Base-by-base conservation (phyloP, 1,140 invertebrate species). In the Platorchestia sp. region DNA sequence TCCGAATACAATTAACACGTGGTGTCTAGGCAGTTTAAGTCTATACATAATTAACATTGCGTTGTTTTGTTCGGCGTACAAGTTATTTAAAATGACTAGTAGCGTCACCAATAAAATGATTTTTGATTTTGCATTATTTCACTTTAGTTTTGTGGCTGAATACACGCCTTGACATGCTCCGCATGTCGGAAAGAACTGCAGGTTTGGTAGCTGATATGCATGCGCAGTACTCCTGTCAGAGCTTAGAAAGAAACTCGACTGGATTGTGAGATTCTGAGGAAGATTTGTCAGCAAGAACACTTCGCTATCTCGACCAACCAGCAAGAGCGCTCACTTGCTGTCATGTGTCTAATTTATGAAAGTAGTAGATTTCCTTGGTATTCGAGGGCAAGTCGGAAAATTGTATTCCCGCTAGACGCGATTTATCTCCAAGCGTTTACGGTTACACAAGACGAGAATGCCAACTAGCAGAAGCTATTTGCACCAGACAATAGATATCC, bases 281-380 rank as follows among this genome's bases (percentile, higher is more conserved):
- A 93, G 91, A 93, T 93, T 45, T 93, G 91, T 93, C 43, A 93
- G 43, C 36, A 45, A 40, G 41, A 93, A 7, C 43, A 45, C 43
- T 93, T 27, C 41, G 91, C 91, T 93, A 93, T 93, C 91, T 93
- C 91, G 91, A 47, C 91, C 91, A 93, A 45, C 43, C 91, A 45
- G 91, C 91, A 93, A 47, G 44, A 45, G 91, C 91, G 43, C 45
- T 93, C 91, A 93, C 91, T 45, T 45, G 91, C 91, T 44, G 91
- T 93, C 91, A 93, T 93, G 91, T n/a, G 43, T 93, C 91, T 93
- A 93, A 93, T 93, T 93, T 93, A 93, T 93, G 91, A 93, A 93
- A 45, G 91, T 93, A 93, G 91, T 93, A 93, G 91, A 93, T 93
- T 93, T 93, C 10, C 91, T 93, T 93, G 91, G 91, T 93, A 93